Percentiles rank a stretch among this genome's conserved stretches.
phyloP scores from a whole-genome alignment of 2,888 invertebrate genomes.

The Cerastis leucographa region DNA sequence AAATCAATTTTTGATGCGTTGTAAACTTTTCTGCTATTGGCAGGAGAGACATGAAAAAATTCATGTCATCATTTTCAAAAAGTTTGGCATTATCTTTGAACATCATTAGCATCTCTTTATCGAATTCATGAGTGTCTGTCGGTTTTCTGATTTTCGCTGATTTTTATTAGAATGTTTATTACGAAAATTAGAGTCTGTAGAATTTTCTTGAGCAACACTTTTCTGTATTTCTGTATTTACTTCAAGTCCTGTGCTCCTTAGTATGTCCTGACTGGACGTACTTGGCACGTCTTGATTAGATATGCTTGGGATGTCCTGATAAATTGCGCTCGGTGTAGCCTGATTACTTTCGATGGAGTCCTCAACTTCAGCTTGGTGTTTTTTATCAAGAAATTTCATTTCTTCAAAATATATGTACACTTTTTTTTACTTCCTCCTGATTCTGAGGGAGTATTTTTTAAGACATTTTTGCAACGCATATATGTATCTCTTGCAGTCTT shows the following conservation, averaged over 20 bases:
- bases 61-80: conserved; percentile 51
- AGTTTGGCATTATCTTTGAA: conserved; percentile 57
- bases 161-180: conserved; percentile 57
- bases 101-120: conserved; percentile 53
- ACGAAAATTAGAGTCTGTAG: conserved; percentile 57
- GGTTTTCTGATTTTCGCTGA: conserved; percentile 58
- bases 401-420: conserved; percentile 57
- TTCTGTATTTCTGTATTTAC: conserved; percentile 58
- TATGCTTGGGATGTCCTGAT: conserved; percentile 58
- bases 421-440: conserved; percentile 58
- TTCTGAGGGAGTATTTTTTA: conserved; percentile 50
- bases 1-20: conserved; percentile 56
- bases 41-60: conserved; percentile 55
- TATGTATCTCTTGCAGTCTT: conserved; percentile 50
- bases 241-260: conserved; percentile 59
- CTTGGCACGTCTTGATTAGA: conserved; percentile 59
- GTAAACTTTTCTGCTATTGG: conserved; percentile 57
- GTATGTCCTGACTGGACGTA: conserved; percentile 56
- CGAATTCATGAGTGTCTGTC: conserved; percentile 56
- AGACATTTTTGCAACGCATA: conserved; percentile 53
- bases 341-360: conserved; percentile 55
- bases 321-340: conserved; percentile 56
- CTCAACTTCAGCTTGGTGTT: conserved; percentile 53
- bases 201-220: conserved; percentile 57
- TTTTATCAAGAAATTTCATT: conserved; percentile 59